phyloP scores from a whole-genome alignment of 1,140 invertebrate genomes.

The Drusus annulatus region DNA sequence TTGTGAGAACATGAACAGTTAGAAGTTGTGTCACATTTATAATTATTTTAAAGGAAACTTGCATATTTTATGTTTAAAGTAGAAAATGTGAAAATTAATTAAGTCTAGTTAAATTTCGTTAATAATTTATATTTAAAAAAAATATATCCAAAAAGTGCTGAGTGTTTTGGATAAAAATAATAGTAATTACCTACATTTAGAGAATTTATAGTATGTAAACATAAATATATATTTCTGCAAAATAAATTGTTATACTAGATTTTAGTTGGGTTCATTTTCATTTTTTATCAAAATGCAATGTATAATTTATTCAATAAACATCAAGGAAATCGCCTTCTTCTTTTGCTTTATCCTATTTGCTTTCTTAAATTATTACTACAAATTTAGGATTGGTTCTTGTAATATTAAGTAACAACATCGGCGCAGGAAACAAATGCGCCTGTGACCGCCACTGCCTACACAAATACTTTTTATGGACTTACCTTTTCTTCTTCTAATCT shows the following conservation, averaged over 20 bases:
- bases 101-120: conserved; percentile 36
- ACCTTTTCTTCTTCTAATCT: too few relatives aligned
- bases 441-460: too few relatives aligned
- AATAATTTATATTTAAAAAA: conserved; percentile 32
- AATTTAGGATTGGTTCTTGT: too few relatives aligned
- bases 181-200: conserved; percentile 32
- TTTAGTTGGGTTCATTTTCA: conserved; percentile 41
- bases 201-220: conserved; percentile 31
- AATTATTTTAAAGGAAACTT: conserved; percentile 7
- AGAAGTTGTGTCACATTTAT: conserved; percentile 31
- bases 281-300: conserved; percentile 42
- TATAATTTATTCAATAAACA: conserved; percentile 46
- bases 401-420: too few relatives aligned
- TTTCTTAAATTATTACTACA: background rate
- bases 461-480: too few relatives aligned
- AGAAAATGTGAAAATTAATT: conserved; percentile 26
- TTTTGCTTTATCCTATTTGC: conserved; percentile 20
- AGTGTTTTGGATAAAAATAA: conserved; percentile 22
- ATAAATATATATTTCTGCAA: conserved; percentile 46
- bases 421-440: too few relatives aligned
- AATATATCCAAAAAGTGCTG: conserved; percentile 30
- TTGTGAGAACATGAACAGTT: conserved; percentile 14
- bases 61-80: conserved; percentile 19
- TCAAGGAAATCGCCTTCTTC: conserved; percentile 18
- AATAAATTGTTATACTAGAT: conserved; percentile 41